phyloP scores from a whole-genome alignment of 2,888 invertebrate genomes.

The Apamea anceps region DNA sequence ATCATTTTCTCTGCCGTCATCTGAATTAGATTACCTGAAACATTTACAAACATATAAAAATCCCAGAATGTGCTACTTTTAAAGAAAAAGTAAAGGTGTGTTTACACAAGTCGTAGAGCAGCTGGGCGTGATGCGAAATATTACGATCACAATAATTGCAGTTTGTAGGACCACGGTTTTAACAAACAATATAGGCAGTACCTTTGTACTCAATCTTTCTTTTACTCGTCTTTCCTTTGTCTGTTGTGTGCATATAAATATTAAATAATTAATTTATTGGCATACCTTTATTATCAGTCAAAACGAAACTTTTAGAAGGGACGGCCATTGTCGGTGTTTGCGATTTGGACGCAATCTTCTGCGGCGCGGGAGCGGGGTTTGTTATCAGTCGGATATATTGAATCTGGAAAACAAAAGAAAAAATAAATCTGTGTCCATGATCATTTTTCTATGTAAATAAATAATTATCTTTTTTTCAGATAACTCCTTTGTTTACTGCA shows the following conservation, averaged over 20 bases:
- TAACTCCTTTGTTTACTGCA: not conserved
- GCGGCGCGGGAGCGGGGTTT: slow-evolving; percentile 79
- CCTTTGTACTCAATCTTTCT: not conserved
- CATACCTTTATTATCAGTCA: slow-evolving; percentile 83
- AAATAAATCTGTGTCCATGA: not conserved
- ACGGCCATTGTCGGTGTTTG: slow-evolving; percentile 63
- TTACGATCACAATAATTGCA: not conserved
- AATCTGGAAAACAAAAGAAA: slow-evolving; percentile 79
- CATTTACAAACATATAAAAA: slow-evolving; percentile 7
- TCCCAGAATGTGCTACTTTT: not conserved
- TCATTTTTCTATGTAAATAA: not conserved
- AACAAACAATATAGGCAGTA: not conserved
- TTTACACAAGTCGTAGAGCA: not conserved
- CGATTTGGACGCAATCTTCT: slow-evolving; percentile 53
- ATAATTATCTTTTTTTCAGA: not conserved
- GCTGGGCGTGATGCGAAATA: not conserved
- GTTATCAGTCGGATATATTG: slow-evolving; percentile 94
- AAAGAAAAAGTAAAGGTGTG: not conserved
- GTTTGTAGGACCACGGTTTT: not conserved
- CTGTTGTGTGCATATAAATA: not conserved
- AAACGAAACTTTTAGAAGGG: slow-evolving; percentile 78
- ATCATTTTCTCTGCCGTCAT: slow-evolving; percentile 78
- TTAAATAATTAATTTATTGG: not conserved
- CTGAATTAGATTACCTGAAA: slow-evolving; percentile 82
- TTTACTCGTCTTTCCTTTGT: not conserved